Evolutionary conservation across 2,888 invertebrate species (phyloP), one percentile per base, ranked within the genome.

Genomic region (Stomorhina lunata): DNA sequence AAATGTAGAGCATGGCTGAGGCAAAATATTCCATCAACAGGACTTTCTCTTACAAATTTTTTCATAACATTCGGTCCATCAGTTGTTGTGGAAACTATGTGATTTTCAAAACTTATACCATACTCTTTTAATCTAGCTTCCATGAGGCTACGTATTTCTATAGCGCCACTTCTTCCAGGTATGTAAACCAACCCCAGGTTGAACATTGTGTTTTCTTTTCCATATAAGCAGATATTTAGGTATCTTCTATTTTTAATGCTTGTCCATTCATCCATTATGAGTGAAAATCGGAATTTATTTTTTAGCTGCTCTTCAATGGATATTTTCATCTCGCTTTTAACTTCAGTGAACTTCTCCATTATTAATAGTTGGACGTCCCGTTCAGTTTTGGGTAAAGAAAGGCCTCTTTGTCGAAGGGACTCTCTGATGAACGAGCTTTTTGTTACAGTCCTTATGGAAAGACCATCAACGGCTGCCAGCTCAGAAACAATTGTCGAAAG

Each of bases 191-290:
- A 32, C 29, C 65, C 65, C 29, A 45, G 20, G 27, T 65, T 65
- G 15, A 29, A 15, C n/a, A 45, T 29, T 5, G 17, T 45, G 29
- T 32, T 45, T 65, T 48, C 15, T 3, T 32, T 2, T 45, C 48
- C 63, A 43, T 29, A 27, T 29, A 45, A 65, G 48, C 45, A 65
- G 25, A 48, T 29, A 25, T 65, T 65, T 4, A 65, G n/a, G 43
- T 65, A 48, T 48, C 65, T 65, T 32, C 48, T 45, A 20, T 65
- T 65, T 48, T 65, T 48, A 15, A 65, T 27, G 17, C 32, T 65
- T 20, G 65, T 65, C 45, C 65, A 65, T 48, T 65, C 65, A 32
- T 65, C 65, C 65, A 65, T 65, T 1, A 65, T 32, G 1, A 65
- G 12, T 1, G 65, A 65, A 48, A 65, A 65, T 65, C 48, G 45